Evolutionary conservation across 1,140 invertebrate species (phyloP), one percentile per base, ranked within the genome.

Genomic region (Calephelis virginiensis): DNA sequence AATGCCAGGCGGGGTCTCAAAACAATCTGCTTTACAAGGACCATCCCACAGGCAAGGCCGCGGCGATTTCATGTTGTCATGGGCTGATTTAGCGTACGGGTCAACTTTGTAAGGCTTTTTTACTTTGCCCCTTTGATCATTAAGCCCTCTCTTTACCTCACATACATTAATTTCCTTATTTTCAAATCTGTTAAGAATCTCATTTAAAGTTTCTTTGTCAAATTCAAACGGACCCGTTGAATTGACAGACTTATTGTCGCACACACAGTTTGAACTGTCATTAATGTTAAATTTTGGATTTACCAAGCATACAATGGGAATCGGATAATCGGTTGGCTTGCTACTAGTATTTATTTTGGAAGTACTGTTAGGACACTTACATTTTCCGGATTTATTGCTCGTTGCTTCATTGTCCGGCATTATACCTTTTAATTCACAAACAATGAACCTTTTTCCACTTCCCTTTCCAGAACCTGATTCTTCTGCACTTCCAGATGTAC

Each of bases 371-470:
- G 73, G 71, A 77, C 76, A 88, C 83, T 85, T 85, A 88, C 85
- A 86, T 71, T 85, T 85, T 67, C 72, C 73, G 45, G 61, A 59
- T 63, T 79, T 82, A 47, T 79, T 11, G 6, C 53, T 56, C 12
- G 53, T 71, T 11, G 68, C 11, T 28, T 75, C 67, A 17, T 61
- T 64, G 59, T 82, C 77, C 11, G 85, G 81, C 17, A 76, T 48
- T 46, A 86, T 79, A 43, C 83, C 81, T 69, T 90, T 89, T 10
- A 89, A 72, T 77, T 89, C 88, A 65, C 88, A 89, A 40, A 89
- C 84, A 62, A 90, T 89, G 63, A 89, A 89, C 64, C 76, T 74
- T 63, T 88, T 89, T 59, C 80, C 83, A 40, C 74, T 65, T n/a
- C 75, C 69, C 12, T 75, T 69, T 10, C 75, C 65, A 37, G 68